A percentile compares a stretch with the other conserved stretches of the same genome.
These are phyloP conservation scores for Clinocottus analis DNA, from an alignment of 2,113 vertebrate genomes.

Conservation along the genomic window DNA sequence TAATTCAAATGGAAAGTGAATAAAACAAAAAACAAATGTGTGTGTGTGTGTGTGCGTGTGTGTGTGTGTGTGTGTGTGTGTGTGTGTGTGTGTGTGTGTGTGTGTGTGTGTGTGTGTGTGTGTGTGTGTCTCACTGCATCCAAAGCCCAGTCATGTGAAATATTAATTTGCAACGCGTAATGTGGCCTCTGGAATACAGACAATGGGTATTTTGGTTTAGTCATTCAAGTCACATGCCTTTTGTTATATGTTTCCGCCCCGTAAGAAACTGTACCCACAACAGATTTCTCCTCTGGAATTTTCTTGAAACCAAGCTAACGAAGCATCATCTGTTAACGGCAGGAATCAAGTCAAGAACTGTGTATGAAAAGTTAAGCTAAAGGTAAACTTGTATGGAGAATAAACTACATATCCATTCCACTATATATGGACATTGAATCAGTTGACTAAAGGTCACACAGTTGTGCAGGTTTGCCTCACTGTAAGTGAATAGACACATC, in stretches of 20 bases:
- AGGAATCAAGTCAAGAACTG: neutral
- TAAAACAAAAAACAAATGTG: neutral
- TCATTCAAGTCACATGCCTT: neutral
- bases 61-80: neutral
- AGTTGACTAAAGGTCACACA: neutral
- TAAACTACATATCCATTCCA: neutral
- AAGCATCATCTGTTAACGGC: neutral
- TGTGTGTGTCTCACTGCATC: neutral
- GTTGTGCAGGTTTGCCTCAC: neutral
- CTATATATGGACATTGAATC: neutral
- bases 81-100: neutral
- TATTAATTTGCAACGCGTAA: conserved; percentile 23
- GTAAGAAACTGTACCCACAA: neutral
- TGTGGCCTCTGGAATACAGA: neutral
- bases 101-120: neutral
- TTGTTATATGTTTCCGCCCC: neutral
- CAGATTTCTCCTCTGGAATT: neutral
- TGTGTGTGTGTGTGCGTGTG: neutral
- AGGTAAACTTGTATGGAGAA: neutral
- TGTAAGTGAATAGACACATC: conserved; percentile 31
- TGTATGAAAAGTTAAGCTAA: neutral
- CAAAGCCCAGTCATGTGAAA: conserved; percentile 3
- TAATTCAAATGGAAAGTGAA: neutral
- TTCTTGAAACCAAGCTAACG: neutral
- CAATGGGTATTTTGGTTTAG: neutral